Percentiles rank a stretch among this genome's conserved stretches.
These are phyloP conservation scores for Mesoclemmys tuberculata DNA, from an alignment of 2,113 vertebrate species.

Conservation along the genomic window DNA sequence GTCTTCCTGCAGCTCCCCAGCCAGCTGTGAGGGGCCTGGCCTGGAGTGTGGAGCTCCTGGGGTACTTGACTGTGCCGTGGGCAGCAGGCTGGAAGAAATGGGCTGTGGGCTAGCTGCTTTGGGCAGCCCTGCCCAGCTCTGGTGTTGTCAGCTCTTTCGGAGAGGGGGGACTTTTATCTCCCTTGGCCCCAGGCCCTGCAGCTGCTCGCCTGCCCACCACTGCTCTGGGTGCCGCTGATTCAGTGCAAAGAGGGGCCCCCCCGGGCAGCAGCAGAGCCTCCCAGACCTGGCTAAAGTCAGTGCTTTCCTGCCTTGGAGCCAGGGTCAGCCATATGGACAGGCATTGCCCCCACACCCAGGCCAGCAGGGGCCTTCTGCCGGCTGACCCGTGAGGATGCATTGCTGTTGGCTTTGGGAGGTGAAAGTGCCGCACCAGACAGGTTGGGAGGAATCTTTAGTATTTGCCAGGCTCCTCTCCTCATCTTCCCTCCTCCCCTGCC, in stretches of 20 bases:
- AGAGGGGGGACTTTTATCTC: slow-evolving; percentile 53
- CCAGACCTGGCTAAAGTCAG: neutral
- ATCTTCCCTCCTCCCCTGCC: neutral
- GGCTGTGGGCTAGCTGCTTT: neutral
- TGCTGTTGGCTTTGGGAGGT: neutral
- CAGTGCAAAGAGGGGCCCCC: neutral
- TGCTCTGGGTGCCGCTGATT: neutral
- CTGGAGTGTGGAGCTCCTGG: neutral
- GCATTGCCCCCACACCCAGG: too few species aligned
- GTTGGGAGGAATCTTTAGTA: neutral
- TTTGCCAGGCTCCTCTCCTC: neutral
- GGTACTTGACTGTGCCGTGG: slow-evolving; percentile 60
- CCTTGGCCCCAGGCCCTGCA: neutral
- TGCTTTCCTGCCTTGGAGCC: neutral
- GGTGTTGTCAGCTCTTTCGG: slow-evolving; percentile 52
- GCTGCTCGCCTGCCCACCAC: neutral
- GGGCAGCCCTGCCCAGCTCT: neutral
- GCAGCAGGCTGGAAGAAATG: neutral
- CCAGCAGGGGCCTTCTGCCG: neutral
- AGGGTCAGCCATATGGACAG: too few species aligned
- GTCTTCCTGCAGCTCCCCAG: accelerated
- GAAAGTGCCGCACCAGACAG: neutral
- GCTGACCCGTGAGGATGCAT: neutral
- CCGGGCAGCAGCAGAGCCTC: neutral
- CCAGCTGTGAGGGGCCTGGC: neutral